A percentile compares a stretch with the other conserved stretches of the same genome.
Evolutionary conservation across 1,140 invertebrate species (phyloP).

Genomic region (Araneus ventricosus): DNA sequence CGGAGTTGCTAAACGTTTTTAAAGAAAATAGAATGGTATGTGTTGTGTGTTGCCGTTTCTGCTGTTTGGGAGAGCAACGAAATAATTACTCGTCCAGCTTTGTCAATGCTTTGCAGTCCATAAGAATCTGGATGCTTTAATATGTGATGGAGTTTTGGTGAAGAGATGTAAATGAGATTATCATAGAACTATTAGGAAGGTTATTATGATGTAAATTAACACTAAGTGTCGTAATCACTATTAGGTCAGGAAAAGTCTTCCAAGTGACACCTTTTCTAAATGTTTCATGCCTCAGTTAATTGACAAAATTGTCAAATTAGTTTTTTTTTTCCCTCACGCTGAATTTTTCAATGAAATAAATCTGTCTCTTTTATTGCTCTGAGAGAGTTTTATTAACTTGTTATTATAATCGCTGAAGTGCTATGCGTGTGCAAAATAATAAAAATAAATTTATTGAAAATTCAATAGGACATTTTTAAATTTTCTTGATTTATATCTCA

Average conservation of each 20-base stretch:
- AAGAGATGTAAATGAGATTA: not conserved
- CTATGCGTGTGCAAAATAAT: too few relatives aligned
- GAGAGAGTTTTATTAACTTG: too few relatives aligned
- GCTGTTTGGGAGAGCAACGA: not conserved
- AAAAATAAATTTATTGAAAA: too few relatives aligned
- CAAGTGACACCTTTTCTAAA: not conserved
- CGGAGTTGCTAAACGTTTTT: slow-evolving; percentile 58
- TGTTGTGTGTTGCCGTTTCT: slow-evolving; percentile 53
- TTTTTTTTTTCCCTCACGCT: not conserved
- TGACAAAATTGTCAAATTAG: not conserved
- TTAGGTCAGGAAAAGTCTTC: not conserved
- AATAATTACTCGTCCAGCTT: slow-evolving; percentile 15
- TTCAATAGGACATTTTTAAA: too few relatives aligned
- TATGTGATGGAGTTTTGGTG: not conserved
- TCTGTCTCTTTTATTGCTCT: too few relatives aligned
- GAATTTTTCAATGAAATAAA: too few relatives aligned
- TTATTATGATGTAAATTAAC: not conserved
- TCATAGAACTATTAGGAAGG: not conserved
- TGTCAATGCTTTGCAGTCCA: slow-evolving; percentile 2
- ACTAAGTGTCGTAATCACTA: not conserved
- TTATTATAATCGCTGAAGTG: too few relatives aligned
- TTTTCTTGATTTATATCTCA: too few relatives aligned
- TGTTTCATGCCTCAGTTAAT: not conserved
- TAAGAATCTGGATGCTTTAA: not conserved
- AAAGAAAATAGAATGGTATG: slow-evolving; percentile 44